Conservation (phyloP, 1,140 invertebrate species). For the Oryctes rhinoceros region DNA sequence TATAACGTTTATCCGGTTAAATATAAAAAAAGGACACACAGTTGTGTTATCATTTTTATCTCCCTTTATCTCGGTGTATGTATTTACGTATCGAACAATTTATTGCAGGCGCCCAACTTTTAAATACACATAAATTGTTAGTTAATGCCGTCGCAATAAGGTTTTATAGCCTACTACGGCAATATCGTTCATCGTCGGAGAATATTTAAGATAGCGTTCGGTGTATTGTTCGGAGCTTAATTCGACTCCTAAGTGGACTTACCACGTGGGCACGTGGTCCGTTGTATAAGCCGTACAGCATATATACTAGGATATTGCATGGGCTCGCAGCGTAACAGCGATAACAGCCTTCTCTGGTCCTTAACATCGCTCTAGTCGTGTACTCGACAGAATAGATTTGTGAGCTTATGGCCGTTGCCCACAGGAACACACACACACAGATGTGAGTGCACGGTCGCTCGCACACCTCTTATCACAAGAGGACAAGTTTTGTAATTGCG, state of each 20-base stretch:
- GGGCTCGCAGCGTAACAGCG: conserved; percentile 21
- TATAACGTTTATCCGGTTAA: neutral
- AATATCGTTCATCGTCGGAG: conserved; percentile 20
- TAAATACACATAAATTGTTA: conserved; percentile 22
- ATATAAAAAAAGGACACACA: neutral
- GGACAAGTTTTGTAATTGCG: conserved; percentile 51
- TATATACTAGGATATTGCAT: conserved; percentile 27
- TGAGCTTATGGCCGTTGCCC: neutral
- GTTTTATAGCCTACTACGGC: conserved; percentile 29
- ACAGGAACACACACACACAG: conserved; percentile 15
- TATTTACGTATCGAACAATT: conserved; percentile 16
- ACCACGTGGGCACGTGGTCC: conserved; percentile 30
- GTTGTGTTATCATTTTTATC: neutral
- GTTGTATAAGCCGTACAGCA: neutral
- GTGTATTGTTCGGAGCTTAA: conserved; percentile 26
- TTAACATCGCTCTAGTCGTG: conserved; percentile 2
- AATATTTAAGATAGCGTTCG: conserved; percentile 33
- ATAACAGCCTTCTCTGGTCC: conserved; percentile 20
- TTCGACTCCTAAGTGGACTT: conserved; percentile 27
- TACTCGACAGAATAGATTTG: conserved; percentile 29
- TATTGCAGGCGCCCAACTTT: conserved; percentile 19
- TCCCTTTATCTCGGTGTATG: neutral
- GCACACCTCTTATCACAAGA: conserved; percentile 47
- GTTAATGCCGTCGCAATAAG: conserved; percentile 27
- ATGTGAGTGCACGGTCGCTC: conserved; percentile 16